Evolutionary conservation across 1,140 invertebrate genomes (phyloP).

Genomic region (Brachionus paranguensis): DNA sequence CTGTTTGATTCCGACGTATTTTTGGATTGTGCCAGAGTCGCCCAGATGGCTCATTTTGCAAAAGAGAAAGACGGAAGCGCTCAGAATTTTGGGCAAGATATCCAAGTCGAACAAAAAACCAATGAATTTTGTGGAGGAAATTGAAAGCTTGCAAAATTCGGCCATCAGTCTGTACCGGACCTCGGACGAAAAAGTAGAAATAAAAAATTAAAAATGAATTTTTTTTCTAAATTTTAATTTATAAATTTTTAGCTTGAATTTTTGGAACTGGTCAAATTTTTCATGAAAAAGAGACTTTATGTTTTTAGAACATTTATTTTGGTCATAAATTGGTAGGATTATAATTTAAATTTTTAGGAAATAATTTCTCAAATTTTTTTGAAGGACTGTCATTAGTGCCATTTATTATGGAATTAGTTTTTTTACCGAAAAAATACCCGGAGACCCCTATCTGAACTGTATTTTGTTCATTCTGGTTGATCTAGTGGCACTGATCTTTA

Average conservation of each 20-base stretch:
- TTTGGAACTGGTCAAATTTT: neutral
- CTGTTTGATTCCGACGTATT: neutral
- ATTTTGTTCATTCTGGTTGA: neutral
- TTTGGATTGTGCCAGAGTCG: constrained; percentile 27
- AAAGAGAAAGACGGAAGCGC: neutral
- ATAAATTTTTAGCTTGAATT: neutral
- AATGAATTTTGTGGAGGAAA: neutral
- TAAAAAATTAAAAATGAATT: neutral
- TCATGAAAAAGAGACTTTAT: neutral
- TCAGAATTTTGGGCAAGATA: neutral
- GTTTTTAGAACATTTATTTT: neutral
- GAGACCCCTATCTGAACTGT: neutral
- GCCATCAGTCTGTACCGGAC: neutral
- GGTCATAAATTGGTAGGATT: neutral
- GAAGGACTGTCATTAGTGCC: neutral
- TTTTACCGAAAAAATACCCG: neutral
- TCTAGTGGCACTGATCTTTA: neutral
- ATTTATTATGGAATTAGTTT: neutral
- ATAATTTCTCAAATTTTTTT: neutral
- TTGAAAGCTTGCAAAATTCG: neutral
- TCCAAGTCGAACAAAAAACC: constrained; percentile 26
- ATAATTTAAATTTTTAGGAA: neutral
- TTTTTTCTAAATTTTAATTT: neutral
- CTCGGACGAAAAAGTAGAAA: neutral
- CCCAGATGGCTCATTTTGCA: constrained; percentile 29